These are phyloP conservation scores for Dugesia japonica DNA, from an alignment of 2,888 invertebrate genomes.

Conservation along the genomic window DNA sequence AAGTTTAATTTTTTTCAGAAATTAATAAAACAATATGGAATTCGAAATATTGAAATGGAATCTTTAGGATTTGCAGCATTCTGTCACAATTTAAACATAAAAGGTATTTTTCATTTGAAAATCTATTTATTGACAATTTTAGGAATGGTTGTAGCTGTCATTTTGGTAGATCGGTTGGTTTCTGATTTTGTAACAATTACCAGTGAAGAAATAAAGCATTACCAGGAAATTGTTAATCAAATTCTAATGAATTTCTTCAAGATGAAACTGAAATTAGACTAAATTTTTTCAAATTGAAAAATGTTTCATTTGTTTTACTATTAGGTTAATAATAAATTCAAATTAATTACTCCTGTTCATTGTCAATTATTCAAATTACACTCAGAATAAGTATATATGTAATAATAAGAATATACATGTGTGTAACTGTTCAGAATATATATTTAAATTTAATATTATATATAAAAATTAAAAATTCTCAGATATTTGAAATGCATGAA, in stretches of 20 bases:
- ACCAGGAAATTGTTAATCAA: background rate
- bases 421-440: background rate
- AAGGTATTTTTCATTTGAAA: constrained; percentile 47
- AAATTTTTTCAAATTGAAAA: background rate
- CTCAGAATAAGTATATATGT: no score
- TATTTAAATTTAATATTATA: background rate
- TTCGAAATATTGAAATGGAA: constrained; percentile 94
- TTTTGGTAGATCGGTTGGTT: background rate
- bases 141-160: background rate
- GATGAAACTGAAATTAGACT: background rate
- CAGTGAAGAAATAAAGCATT: background rate
- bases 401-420: background rate
- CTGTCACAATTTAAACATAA: constrained; percentile 76
- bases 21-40: constrained; percentile 53
- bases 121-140: background rate
- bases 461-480: no score
- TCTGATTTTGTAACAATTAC: background rate
- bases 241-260: background rate
- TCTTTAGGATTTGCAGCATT: constrained; percentile 77
- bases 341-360: no score
- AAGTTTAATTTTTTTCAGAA: constrained; percentile 67
- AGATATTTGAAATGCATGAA: no score
- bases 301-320: no score
- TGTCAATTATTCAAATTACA: no score
- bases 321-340: no score